Evolutionary conservation across 2,797 vertebrate species (phyloP).

Genomic region (Anguilla marmorata): DNA sequence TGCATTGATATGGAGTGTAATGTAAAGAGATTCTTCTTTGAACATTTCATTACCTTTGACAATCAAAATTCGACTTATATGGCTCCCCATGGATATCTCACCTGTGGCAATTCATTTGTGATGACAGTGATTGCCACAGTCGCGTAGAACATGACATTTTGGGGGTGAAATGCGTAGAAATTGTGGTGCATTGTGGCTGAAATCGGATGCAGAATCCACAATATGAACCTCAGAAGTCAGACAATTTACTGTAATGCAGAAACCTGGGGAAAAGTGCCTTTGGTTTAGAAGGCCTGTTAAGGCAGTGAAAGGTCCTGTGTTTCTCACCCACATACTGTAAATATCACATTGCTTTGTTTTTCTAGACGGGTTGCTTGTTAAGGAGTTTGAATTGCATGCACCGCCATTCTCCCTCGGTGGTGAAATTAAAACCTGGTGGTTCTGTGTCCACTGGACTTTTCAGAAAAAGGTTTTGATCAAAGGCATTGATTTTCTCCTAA

Average conservation of each 20-base stretch:
- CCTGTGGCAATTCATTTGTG: neutral
- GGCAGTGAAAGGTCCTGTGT: neutral
- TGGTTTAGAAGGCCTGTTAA: neutral
- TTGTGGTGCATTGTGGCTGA: neutral
- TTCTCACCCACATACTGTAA: neutral
- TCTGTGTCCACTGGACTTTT: neutral
- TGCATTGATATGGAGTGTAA: constrained; percentile 3
- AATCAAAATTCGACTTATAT: neutral
- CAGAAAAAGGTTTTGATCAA: neutral
- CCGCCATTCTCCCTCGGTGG: neutral
- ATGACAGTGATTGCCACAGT: neutral
- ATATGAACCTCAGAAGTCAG: neutral
- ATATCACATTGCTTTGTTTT: neutral
- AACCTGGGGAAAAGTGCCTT: neutral
- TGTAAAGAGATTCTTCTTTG: neutral
- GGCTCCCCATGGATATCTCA: constrained; percentile 3
- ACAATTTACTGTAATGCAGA: neutral
- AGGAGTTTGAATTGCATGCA: neutral
- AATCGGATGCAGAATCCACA: neutral
- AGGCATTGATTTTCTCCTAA: neutral
- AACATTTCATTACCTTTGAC: neutral
- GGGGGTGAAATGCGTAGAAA: neutral
- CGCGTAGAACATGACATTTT: neutral
- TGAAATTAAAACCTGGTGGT: neutral
- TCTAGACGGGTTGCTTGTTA: neutral